Base-by-base conservation (phyloP, 2,113 vertebrate species). In the Leptodactylus fuscus region DNA sequence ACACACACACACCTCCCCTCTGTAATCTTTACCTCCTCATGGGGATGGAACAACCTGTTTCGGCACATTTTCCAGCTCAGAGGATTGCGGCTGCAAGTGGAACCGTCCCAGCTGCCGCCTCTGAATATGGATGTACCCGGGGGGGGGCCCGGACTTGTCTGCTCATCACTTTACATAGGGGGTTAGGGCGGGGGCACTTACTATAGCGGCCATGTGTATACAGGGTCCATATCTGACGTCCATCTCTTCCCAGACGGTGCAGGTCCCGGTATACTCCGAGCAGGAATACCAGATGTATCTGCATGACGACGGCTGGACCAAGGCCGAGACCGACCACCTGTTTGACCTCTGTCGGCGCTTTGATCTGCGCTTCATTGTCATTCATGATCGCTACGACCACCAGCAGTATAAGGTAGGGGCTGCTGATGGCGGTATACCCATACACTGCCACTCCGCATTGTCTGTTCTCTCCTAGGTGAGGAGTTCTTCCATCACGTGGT, bases 241-340 rank as follows among this genome's bases (percentile, higher is more conserved):
- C 9, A 44, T 44, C 41, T 44, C 41, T 44, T 44, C 13, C 38
- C 36, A 98, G 98, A 94, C 96, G 0, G 98, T 99, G 71, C 97
- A 98, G 91, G 95, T 99, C 41, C 98, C 98, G 0, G 96, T 97
- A 70, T 99, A 99, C 88, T 99, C 98, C 0, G 98, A 99, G 91
- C 98, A 99, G 91, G 98, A 99, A 87, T 99, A 99, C 91, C 97
- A 98, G 90, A 93, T 97, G 92, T 97, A 99, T 90, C 96, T 99
- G 55, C 97, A 99, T 0, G 97, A 99, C 0, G 98, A 99, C 0
- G 96, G 97, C 3, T 99, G 98, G 98, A 99, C 97, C 55, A 99
- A 99, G 92, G 96, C 96, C 24, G 98, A 99, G 92, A 99, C 98
- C 0, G 98, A 99, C 89, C 97, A 99, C 88, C 95, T 99, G 87